Evolutionary conservation across 2,888 invertebrate species (phyloP).

Genomic region (Lobophora halterata): DNA sequence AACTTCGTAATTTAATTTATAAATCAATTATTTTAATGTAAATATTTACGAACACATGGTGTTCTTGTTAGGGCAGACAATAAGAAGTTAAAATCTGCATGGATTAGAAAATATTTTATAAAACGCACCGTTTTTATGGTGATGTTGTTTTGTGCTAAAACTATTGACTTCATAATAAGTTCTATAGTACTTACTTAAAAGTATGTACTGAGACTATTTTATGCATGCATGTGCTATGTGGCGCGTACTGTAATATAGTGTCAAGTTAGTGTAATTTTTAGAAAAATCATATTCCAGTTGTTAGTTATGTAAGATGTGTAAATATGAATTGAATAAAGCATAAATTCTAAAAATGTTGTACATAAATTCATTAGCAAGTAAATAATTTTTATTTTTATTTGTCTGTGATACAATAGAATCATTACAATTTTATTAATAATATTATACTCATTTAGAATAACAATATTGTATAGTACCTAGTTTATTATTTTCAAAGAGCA

Average conservation of each 20-base stretch:
- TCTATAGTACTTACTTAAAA: no score
- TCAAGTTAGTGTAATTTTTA: constrained; percentile 4
- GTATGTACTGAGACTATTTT: neutral
- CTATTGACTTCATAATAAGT: neutral
- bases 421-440: constrained; percentile 47
- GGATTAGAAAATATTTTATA: constrained; percentile 7
- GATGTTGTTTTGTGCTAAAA: constrained; percentile 1
- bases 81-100: constrained; percentile 35
- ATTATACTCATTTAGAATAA: no score
- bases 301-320: constrained; percentile 44
- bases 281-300: constrained; percentile 10
- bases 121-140: neutral
- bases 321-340: constrained; percentile 67
- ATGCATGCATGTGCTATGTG: constrained; percentile 3
- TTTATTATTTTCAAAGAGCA: no score
- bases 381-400: constrained; percentile 47
- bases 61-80: constrained; percentile 44
- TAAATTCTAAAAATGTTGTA: constrained; percentile 77
- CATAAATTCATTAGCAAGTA: constrained; percentile 54
- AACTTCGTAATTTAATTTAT: constrained; percentile 12
- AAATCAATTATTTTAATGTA: constrained; percentile 23
- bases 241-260: constrained; percentile 1
- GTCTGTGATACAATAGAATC: constrained; percentile 60
- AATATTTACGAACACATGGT: constrained; percentile 25
- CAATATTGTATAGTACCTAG: no score